These are phyloP conservation scores for Sinocyclocheilus maitianheensis DNA, from an alignment of 2,113 vertebrate species.

Conservation along the genomic window DNA sequence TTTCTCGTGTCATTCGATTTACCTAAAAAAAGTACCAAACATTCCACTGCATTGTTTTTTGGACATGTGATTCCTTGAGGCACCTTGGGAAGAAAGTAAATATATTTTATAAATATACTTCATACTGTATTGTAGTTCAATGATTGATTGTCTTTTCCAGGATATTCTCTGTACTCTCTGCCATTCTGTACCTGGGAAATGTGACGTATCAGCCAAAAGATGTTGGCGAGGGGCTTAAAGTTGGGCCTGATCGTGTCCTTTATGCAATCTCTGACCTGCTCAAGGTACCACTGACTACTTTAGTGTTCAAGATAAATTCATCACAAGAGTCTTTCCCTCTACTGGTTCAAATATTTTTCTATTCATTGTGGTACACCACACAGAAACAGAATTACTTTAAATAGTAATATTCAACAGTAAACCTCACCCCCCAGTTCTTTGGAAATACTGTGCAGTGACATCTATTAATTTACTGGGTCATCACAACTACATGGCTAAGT, in stretches of 20 bases:
- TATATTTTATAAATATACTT: not conserved
- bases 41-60: not conserved
- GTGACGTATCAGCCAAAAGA: constrained; percentile 81
- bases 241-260: constrained; percentile 85
- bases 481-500: not conserved
- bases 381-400: not conserved
- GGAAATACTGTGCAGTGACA: not conserved
- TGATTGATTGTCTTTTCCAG: constrained; percentile 62
- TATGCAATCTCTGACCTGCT: constrained; percentile 87
- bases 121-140: not conserved
- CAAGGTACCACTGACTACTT: constrained; percentile 61
- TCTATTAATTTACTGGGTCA: not conserved
- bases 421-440: not conserved
- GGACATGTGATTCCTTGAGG: not conserved
- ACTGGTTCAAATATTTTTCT: not conserved
- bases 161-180: constrained; percentile 92
- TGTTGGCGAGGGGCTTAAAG: constrained; percentile 81
- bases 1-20: not conserved
- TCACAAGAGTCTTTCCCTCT: not conserved
- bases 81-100: not conserved
- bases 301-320: not conserved
- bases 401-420: not conserved
- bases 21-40: not conserved
- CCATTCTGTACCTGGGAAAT: constrained; percentile 92
- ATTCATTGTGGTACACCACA: not conserved